phyloP scores from a whole-genome alignment of 2,888 invertebrate species.

The Chymomyza amoena region DNA sequence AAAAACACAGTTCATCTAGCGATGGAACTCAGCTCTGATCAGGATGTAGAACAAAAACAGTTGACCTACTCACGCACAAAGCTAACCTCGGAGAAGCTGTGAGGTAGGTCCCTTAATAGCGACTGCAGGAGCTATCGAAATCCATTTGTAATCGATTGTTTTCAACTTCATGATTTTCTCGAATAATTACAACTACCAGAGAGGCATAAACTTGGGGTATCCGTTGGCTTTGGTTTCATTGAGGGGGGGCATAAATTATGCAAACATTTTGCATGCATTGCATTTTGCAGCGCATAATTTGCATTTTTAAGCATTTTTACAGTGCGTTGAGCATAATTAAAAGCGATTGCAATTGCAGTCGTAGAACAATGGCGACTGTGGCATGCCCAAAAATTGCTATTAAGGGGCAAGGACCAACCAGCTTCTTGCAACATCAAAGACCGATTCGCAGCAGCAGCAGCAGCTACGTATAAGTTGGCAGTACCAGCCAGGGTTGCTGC shows the following conservation, averaged over 20 bases:
- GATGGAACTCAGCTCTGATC: no score
- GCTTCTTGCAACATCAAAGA: background rate
- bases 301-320: slow-evolving; percentile 69
- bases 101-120: no score
- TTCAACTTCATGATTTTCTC: background rate
- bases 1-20: no score
- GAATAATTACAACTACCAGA: background rate
- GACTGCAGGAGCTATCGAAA: no score
- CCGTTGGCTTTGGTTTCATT: background rate
- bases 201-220: background rate
- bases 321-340: slow-evolving; percentile 67
- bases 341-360: slow-evolving; percentile 27
- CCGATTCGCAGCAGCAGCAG: no score
- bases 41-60: no score
- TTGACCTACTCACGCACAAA: no score
- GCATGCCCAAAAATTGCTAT: background rate
- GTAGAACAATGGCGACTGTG: background rate
- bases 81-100: no score
- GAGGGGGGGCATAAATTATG: slow-evolving; percentile 57
- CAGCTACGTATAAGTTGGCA: background rate
- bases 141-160: background rate
- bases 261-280: slow-evolving; percentile 57
- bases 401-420: background rate
- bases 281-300: slow-evolving; percentile 66
- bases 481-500: background rate